A percentile compares a stretch with the other conserved stretches of the same genome.
phyloP scores from a whole-genome alignment of 1,140 invertebrate genomes.

The Armadillidium nasatum region DNA sequence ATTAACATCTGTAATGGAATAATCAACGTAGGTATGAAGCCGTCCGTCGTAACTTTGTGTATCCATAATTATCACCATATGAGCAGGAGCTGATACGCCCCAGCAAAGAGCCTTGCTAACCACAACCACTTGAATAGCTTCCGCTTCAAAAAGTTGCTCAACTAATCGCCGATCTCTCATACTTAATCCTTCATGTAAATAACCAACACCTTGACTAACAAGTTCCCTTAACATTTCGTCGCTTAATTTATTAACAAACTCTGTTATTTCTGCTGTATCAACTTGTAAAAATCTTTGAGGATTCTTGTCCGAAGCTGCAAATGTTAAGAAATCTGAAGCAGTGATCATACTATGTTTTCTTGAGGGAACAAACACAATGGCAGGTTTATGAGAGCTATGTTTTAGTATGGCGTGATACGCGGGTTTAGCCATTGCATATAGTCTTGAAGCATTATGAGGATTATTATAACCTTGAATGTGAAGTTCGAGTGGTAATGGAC shows the following conservation, averaged over 20 bases:
- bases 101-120: conserved; percentile 85
- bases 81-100: conserved; percentile 78
- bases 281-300: conserved; percentile 83
- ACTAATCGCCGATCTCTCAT: conserved; percentile 78
- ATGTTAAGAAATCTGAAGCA: conserved; percentile 91
- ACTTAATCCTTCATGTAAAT: conserved; percentile 90
- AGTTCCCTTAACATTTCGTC: conserved; percentile 61
- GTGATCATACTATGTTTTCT: conserved; percentile 87
- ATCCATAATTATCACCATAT: conserved; percentile 95
- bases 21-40: conserved; percentile 86
- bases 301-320: conserved; percentile 79
- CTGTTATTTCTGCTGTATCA: conserved; percentile 74
- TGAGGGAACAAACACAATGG: conserved; percentile 94
- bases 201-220: conserved; percentile 81
- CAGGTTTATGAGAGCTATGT: conserved; percentile 81
- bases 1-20: conserved; percentile 94
- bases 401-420: conserved; percentile 90
- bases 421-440: conserved; percentile 96
- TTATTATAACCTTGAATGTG: conserved; percentile 96
- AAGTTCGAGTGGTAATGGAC: conserved; percentile 88
- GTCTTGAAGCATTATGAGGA: conserved; percentile 89
- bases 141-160: conserved; percentile 85
- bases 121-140: conserved; percentile 90
- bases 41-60: conserved; percentile 97
- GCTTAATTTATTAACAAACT: conserved; percentile 76